Conservation (phyloP, 2,888 invertebrate species). For the Synergus itoensis region DNA sequence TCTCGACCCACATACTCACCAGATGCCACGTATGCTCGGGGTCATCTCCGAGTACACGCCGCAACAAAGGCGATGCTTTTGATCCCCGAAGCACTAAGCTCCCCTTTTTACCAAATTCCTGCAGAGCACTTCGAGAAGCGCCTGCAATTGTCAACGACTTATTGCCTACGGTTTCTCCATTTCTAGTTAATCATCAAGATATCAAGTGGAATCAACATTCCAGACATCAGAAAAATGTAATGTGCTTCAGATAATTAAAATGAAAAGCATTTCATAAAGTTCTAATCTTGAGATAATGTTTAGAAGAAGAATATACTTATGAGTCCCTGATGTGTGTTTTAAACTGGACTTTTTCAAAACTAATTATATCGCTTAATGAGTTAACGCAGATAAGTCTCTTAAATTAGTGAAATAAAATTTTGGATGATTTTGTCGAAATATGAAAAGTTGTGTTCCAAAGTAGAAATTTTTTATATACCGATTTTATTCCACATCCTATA, state of each 20-base stretch:
- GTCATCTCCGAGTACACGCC: conserved; percentile 60
- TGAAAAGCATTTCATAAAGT: too few species aligned
- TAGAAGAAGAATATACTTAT: background rate
- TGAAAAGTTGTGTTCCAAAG: background rate
- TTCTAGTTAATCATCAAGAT: too few species aligned
- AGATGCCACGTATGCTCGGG: conserved; percentile 68
- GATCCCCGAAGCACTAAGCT: conserved; percentile 27
- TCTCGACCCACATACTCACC: conserved; percentile 75
- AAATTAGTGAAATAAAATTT: background rate
- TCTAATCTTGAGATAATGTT: too few species aligned
- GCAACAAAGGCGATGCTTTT: conserved; percentile 52
- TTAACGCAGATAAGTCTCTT: background rate
- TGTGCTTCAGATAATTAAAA: background rate
- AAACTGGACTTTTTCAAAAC: background rate
- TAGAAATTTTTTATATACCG: background rate
- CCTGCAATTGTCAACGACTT: too few species aligned
- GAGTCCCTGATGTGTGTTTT: background rate
- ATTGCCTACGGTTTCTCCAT: too few species aligned
- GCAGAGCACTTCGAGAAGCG: background rate
- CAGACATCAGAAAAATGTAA: background rate
- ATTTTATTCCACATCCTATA: background rate
- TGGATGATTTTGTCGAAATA: background rate
- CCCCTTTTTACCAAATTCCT: conserved; percentile 33
- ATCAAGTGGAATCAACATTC: background rate
- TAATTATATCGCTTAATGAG: background rate